A percentile compares a stretch with the other conserved stretches of the same genome.
Conservation (phyloP, 2,888 invertebrate genomes). For the Automeris io region DNA sequence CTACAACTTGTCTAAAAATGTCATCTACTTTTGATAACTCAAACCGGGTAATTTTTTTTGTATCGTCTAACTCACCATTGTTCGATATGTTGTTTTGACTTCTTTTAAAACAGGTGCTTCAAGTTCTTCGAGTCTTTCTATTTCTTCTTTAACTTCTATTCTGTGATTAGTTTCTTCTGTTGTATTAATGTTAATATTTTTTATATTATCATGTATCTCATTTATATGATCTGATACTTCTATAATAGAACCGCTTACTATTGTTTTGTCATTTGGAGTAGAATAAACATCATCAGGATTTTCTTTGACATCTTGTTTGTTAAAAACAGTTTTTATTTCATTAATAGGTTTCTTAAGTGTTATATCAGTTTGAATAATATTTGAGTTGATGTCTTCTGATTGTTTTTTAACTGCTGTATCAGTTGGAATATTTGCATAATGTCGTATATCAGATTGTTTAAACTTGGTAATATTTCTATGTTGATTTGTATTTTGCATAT, state of each 20-base stretch:
- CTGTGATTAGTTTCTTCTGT: too few species aligned
- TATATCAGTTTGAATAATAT: background rate
- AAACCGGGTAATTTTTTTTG: too few species aligned
- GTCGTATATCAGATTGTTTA: too few species aligned
- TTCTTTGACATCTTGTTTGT: background rate
- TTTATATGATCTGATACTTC: too few species aligned
- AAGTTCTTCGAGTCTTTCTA: slow-evolving; percentile 1
- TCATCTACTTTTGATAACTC: too few species aligned
- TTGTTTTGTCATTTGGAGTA: too few species aligned
- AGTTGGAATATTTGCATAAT: slow-evolving; percentile 2
- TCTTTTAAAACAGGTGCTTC: slow-evolving; percentile 14
- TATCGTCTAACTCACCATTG: slow-evolving; percentile 23
- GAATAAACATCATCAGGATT: background rate
- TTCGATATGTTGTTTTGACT: slow-evolving; percentile 17
- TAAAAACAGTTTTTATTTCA: background rate
- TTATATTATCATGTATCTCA: slow-evolving; percentile 1
- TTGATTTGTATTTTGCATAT: slow-evolving; percentile 1
- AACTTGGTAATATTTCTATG: slow-evolving; percentile 2
- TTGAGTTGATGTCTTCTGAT: background rate
- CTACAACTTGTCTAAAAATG: too few species aligned
- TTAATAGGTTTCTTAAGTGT: background rate
- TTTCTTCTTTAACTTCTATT: slow-evolving; percentile 5
- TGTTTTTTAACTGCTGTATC: background rate
- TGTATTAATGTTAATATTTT: slow-evolving; percentile 3
- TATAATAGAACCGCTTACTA: too few species aligned